A percentile compares a stretch with the other conserved stretches of the same genome.
Conservation (phyloP, 2,797 vertebrate species). For the Lithobates pipiens region DNA sequence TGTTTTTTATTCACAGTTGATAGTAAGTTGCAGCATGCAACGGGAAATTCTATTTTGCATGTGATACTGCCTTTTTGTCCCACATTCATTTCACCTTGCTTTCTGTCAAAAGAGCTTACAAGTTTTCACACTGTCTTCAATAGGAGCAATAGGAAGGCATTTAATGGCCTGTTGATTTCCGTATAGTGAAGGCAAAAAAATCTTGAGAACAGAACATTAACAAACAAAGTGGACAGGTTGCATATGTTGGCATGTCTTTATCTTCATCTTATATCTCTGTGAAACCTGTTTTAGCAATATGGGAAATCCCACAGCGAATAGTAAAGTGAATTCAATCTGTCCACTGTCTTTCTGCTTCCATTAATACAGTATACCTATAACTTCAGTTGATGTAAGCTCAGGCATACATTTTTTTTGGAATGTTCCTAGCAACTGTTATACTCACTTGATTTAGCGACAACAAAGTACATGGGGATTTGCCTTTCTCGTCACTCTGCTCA, state of each 20-base stretch:
- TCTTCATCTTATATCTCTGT: not conserved
- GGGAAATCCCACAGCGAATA: not conserved
- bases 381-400: not conserved
- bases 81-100: not conserved
- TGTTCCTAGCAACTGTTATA: not conserved
- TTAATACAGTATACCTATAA: not conserved
- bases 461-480: constrained; percentile 10
- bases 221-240: not conserved
- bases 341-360: not conserved
- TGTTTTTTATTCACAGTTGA: too few relatives aligned
- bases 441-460: not conserved
- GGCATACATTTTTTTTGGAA: not conserved
- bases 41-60: not conserved
- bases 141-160: not conserved
- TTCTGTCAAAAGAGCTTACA: not conserved
- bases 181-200: not conserved
- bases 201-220: not conserved
- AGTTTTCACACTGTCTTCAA: not conserved
- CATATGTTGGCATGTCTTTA: not conserved
- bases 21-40: too few relatives aligned
- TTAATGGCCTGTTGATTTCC: not conserved
- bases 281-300: not conserved
- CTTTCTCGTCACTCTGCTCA: not conserved
- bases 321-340: not conserved
- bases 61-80: not conserved